A percentile compares a stretch with the other conserved stretches of the same genome.
Evolutionary conservation across 2,888 invertebrate species (phyloP).

Genomic region (Seira musarum): DNA sequence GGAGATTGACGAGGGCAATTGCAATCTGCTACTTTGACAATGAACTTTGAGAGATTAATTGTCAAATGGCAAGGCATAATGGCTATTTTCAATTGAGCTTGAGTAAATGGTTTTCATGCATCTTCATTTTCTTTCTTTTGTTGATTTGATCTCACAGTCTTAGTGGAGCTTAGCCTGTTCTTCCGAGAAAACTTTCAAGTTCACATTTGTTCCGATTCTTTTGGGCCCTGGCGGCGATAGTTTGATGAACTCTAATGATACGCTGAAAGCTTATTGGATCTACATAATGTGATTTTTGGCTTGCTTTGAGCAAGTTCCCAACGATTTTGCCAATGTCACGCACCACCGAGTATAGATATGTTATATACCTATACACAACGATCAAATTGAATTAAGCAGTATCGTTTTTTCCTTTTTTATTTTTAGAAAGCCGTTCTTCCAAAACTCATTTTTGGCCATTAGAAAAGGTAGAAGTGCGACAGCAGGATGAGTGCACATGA

Average conservation of each 20-base stretch:
- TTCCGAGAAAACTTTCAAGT: not conserved
- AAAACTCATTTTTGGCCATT: not conserved
- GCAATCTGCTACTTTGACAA: not conserved
- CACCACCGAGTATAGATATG: conserved; percentile 27
- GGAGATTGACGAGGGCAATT: too few species aligned
- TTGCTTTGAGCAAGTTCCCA: not conserved
- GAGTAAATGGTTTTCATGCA: too few species aligned
- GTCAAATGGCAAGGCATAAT: too few species aligned
- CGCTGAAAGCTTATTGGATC: not conserved
- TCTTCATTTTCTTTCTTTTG: too few species aligned
- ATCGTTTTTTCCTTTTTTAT: conserved; percentile 27
- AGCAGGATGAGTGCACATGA: conserved; percentile 13
- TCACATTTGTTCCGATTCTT: not conserved
- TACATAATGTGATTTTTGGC: not conserved
- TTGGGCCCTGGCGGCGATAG: not conserved
- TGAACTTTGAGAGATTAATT: not conserved
- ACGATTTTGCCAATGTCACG: conserved; percentile 27
- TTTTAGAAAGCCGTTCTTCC: conserved; percentile 29
- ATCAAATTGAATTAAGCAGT: conserved; percentile 14
- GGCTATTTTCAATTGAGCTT: too few species aligned
- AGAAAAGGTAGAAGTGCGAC: not conserved
- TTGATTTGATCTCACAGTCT: too few species aligned
- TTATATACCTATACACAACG: not conserved
- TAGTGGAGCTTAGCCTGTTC: too few species aligned
- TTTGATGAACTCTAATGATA: conserved; percentile 13